Conservation (phyloP, 1,140 invertebrate genomes). For the Notospermus geniculatus region DNA sequence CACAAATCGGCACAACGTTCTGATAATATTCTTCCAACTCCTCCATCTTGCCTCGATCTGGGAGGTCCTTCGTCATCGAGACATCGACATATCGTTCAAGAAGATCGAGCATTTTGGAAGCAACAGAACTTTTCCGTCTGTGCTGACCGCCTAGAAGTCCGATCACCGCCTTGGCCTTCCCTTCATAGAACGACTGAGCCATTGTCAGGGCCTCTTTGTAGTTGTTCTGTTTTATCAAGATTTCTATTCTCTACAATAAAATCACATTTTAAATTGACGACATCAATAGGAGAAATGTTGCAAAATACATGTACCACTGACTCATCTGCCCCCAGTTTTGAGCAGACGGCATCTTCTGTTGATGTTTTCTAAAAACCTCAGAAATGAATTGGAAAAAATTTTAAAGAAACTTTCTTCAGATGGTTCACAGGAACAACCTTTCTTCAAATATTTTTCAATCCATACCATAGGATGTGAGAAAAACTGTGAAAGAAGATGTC, state of each 20-base stretch:
- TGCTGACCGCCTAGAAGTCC: constrained; percentile 58
- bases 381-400: too few relatives aligned
- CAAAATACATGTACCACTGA: background rate
- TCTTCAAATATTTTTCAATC: too few relatives aligned
- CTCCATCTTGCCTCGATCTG: constrained; percentile 49
- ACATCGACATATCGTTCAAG: constrained; percentile 59
- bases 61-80: constrained; percentile 49
- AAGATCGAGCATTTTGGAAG: constrained; percentile 64
- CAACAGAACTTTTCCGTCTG: constrained; percentile 62
- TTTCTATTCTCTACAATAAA: constrained; percentile 54
- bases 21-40: constrained; percentile 53
- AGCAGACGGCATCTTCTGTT: too few relatives aligned
- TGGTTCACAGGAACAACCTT: too few relatives aligned
- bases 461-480: too few relatives aligned
- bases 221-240: constrained; percentile 59
- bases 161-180: constrained; percentile 65
- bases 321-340: too few relatives aligned
- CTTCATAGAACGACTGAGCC: constrained; percentile 69
- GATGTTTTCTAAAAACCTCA: too few relatives aligned
- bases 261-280: too few relatives aligned
- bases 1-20: constrained; percentile 56
- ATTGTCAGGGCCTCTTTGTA: constrained; percentile 67
- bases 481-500: too few relatives aligned
- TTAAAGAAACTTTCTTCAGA: too few relatives aligned
- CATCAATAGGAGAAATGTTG: too few relatives aligned